Percentiles rank a stretch among this genome's conserved stretches.
These are phyloP conservation scores for Megalonaias nervosa DNA, from an alignment of 1,140 invertebrate species.

Conservation along the genomic window DNA sequence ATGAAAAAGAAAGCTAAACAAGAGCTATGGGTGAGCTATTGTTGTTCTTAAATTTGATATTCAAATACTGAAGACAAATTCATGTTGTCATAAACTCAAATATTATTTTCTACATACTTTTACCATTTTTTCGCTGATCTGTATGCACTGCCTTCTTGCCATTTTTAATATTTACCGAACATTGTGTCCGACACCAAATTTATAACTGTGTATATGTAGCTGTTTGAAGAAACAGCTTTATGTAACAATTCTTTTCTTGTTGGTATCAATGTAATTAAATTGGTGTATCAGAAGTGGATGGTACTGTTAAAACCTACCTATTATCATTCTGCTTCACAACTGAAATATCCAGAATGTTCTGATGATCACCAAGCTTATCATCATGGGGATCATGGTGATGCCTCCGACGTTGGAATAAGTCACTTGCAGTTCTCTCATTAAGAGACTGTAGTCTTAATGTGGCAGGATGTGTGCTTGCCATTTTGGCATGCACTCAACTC, in stretches of 20 bases:
- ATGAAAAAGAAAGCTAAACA: no score
- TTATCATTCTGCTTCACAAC: background rate
- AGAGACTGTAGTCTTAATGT: constrained; percentile 48
- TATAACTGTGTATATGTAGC: background rate
- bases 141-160: no score
- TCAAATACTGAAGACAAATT: no score
- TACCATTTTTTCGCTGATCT: no score
- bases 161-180: no score
- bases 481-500: no score
- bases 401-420: constrained; percentile 53
- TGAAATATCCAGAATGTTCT: background rate
- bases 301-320: background rate
- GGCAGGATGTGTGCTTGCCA: background rate
- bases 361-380: background rate
- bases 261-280: background rate
- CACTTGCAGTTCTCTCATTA: constrained; percentile 50
- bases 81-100: no score
- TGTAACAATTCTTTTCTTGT: background rate
- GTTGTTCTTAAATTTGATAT: no score
- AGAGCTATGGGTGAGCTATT: no score
- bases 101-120: no score
- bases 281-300: background rate
- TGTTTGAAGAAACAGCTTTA: background rate
- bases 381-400: constrained; percentile 36
- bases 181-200: no score